Conservation (phyloP, 2,113 vertebrate species). For the Istiophorus platypterus region DNA sequence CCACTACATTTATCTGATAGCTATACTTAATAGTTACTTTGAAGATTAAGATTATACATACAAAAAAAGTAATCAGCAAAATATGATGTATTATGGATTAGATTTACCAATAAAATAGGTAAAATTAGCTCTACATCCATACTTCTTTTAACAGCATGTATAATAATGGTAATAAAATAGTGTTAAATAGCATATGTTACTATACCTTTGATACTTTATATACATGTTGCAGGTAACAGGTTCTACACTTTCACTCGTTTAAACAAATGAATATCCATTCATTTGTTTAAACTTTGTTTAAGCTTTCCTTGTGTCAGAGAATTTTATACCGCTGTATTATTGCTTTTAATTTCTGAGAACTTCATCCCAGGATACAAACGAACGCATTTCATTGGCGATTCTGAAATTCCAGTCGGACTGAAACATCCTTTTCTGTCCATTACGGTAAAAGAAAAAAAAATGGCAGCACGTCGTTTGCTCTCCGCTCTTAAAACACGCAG, state of each 20-base stretch:
- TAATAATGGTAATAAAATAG: neutral
- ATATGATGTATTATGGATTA: neutral
- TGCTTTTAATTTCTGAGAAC: neutral
- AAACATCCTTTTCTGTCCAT: slow-evolving; percentile 61
- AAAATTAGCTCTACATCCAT: neutral
- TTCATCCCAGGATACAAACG: neutral
- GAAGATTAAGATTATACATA: no score
- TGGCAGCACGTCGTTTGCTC: slow-evolving; percentile 67
- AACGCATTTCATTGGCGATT: neutral
- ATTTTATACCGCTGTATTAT: neutral
- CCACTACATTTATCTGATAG: neutral
- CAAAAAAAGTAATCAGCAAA: neutral
- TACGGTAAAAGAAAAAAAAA: slow-evolving; percentile 87
- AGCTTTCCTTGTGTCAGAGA: neutral
- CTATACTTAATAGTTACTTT: neutral
- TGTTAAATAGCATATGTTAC: neutral
- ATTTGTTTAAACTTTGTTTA: neutral
- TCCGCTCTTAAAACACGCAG: slow-evolving; percentile 68
- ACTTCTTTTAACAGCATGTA: neutral
- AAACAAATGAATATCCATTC: neutral
- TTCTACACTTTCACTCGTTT: neutral
- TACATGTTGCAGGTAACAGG: neutral
- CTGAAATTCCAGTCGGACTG: slow-evolving; percentile 33
- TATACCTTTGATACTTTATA: neutral
- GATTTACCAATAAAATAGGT: neutral